phyloP scores from a whole-genome alignment of 2,113 vertebrate genomes.

The Eretmochelys imbricata region DNA sequence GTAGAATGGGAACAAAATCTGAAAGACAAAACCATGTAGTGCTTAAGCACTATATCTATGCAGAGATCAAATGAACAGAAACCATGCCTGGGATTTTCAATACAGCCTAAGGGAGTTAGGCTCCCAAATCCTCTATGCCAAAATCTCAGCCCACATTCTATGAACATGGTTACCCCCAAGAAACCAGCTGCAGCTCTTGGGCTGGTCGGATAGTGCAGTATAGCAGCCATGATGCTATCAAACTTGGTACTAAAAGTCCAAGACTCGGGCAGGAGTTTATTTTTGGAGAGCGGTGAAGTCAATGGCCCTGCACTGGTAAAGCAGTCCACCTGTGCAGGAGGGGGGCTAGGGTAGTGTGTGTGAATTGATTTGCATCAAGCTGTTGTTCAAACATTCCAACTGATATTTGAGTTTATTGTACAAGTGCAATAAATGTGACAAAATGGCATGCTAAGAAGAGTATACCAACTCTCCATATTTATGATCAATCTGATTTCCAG shows the following conservation, averaged over 20 bases:
- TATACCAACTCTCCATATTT: not conserved
- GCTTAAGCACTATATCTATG: not conserved
- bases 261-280: not conserved
- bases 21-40: not conserved
- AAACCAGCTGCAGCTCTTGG: not conserved
- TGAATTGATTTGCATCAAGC: conserved; percentile 25
- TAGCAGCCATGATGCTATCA: no score
- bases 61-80: no score
- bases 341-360: not conserved
- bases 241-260: not conserved
- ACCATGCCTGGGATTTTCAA: not conserved
- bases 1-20: not conserved
- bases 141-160: not conserved
- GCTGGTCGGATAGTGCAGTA: not conserved
- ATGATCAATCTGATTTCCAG: not conserved
- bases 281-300: not conserved
- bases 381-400: conserved; percentile 44
- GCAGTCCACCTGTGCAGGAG: not conserved
- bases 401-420: conserved; percentile 48
- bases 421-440: conserved; percentile 30
- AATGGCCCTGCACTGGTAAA: not conserved
- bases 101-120: not conserved
- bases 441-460: conserved; percentile 33
- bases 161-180: not conserved
- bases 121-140: not conserved